Conservation (phyloP, 2,888 invertebrate genomes). For the Tineola bisselliella region DNA sequence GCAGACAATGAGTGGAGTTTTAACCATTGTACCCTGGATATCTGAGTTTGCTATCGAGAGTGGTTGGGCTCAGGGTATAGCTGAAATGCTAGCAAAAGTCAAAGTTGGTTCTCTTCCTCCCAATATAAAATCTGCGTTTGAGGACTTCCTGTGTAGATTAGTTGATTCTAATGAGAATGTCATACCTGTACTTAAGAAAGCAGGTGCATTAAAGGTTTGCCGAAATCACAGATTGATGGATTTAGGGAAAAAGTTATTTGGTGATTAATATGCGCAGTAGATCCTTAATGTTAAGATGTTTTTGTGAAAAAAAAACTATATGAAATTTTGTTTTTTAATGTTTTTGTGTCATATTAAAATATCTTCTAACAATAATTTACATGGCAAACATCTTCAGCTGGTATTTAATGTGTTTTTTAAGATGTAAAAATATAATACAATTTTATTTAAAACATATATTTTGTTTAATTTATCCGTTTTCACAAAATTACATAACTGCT, state of each 20-base stretch:
- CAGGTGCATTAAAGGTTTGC: conserved; percentile 84
- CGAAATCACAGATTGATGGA: conserved; percentile 90
- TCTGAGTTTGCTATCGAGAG: conserved; percentile 91
- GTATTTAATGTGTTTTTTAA: no score
- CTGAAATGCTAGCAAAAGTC: conserved; percentile 83
- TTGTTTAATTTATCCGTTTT: no score
- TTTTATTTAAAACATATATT: no score
- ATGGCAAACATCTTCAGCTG: no score
- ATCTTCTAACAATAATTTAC: no score
- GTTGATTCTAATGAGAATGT: conserved; percentile 83
- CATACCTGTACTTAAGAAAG: conserved; percentile 79
- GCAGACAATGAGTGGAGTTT: conserved; percentile 88
- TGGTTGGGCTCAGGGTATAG: conserved; percentile 92
- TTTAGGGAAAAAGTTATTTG: conserved; percentile 86
- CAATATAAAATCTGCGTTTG: conserved; percentile 89
- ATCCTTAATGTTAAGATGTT: not conserved
- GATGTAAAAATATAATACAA: no score
- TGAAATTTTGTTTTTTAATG: not conserved
- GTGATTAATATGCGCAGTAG: conserved; percentile 69
- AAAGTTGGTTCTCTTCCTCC: conserved; percentile 83
- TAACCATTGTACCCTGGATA: conserved; percentile 86
- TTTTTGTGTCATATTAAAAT: not conserved
- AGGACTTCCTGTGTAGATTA: conserved; percentile 86
- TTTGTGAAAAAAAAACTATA: not conserved
- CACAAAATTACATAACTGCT: no score